Evolutionary conservation across 2,113 vertebrate genomes (phyloP), one percentile per base, ranked within the genome.

Genomic region (Polypterus senegalus): DNA sequence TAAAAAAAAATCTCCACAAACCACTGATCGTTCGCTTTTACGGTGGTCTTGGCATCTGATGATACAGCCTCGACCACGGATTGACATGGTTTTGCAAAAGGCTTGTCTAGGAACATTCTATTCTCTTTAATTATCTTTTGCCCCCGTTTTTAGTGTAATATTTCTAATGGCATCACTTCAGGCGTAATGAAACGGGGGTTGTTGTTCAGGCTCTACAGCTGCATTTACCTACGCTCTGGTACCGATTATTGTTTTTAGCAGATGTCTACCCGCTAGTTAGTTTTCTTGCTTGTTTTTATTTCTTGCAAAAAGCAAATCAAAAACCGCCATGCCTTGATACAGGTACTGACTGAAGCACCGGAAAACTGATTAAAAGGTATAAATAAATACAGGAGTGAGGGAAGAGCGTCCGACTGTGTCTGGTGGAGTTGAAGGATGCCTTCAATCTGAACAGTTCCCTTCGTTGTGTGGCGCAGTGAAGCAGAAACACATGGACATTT

Each of bases 401-500:
- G 10, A 52, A 52, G 10, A 52, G 10, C 7, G 3, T 10, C 51
- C 10, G 7, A 7, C 51, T 7, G 7, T 52, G 51, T 52, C 51
- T 3, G 7, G 51, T 52, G 4, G 7, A 7, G 51, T 8, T 10
- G 7, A 3, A 8, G 51, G 51, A 8, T 52, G 7, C 10, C 7
- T 52, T 7, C 7, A 52, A 7, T 52, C 7, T 52, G 51, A 8
- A 3, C 51, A 52, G 51, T 52, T 7, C 7, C 10, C 10, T 52
- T 10, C 10, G 51, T 4, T 52, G 7, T 52, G 10, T 10, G 27
- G 51, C 4, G 51, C 4, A 59, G 61, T 46, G 43, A 60, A 72
- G 60, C 65, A 27, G 27, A 27, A 27, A 27, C 27, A 27, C 78
- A 81, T 80, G 72, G 76, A 10, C 76, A 67, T 63, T 67, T 27